Conservation (phyloP, 2,888 invertebrate genomes). For the Harmothoe impar region DNA sequence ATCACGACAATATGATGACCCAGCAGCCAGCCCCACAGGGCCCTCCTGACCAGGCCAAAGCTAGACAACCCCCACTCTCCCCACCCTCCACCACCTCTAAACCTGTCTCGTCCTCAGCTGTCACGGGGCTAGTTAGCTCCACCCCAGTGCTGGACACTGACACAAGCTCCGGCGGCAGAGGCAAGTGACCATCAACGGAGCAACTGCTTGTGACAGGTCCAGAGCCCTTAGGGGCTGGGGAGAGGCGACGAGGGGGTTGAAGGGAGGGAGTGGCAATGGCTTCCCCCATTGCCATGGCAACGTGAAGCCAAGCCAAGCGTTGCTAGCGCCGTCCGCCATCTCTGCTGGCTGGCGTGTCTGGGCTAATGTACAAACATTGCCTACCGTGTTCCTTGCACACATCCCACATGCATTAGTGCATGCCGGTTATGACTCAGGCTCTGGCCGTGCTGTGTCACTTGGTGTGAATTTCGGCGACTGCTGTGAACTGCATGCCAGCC, state of each 20-base stretch:
- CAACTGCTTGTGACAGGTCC: conserved; percentile 48
- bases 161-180: background rate
- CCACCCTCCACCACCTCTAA: background rate
- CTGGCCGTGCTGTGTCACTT: conserved; percentile 8
- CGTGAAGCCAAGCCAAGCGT: conserved; percentile 61
- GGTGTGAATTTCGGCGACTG: conserved; percentile 59
- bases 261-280: conserved; percentile 37
- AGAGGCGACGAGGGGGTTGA: background rate
- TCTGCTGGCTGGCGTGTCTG: conserved; percentile 39
- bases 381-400: conserved; percentile 8
- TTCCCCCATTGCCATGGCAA: conserved; percentile 59
- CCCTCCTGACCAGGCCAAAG: background rate
- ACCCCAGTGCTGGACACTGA: background rate
- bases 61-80: background rate
- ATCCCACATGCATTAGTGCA: conserved; percentile 52
- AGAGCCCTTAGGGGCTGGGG: background rate
- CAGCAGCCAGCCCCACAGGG: background rate
- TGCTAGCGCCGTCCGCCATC: conserved; percentile 1
- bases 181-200: conserved; percentile 32
- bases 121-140: conserved; percentile 33
- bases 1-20: conserved; percentile 49
- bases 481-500: conserved; percentile 46
- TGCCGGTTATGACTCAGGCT: conserved; percentile 33
- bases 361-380: conserved; percentile 55
- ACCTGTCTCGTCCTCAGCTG: background rate